Conservation (phyloP, 2,797 vertebrate species). For the Fratercula arctica region DNA sequence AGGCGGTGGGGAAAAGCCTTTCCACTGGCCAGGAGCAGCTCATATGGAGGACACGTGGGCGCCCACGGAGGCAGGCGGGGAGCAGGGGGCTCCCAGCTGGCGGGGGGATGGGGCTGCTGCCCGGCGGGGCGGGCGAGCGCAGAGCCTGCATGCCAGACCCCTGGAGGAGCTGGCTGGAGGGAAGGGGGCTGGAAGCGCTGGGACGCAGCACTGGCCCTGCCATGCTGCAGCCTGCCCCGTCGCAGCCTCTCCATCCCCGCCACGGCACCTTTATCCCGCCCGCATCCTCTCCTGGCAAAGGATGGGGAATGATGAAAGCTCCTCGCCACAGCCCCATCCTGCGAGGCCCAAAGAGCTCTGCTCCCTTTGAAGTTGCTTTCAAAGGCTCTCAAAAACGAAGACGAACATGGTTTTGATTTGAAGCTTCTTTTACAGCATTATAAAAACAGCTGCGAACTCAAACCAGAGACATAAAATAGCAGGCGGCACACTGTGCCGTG, state of each 20-base stretch:
- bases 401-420: slow-evolving; percentile 71
- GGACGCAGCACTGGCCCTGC: not conserved
- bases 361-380: slow-evolving; percentile 67
- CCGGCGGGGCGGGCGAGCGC: accelerated
- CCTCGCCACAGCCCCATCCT: slow-evolving; percentile 20
- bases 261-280: not conserved
- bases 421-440: slow-evolving; percentile 66
- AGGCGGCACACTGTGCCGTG: not conserved
- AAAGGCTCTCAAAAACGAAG: slow-evolving; percentile 39
- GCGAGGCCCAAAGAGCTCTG: slow-evolving; percentile 26
- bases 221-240: not conserved
- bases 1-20: not conserved
- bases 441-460: slow-evolving; percentile 68
- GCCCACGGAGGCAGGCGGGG: not conserved
- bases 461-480: slow-evolving; percentile 55
- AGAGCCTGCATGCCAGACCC: not conserved
- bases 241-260: not conserved
- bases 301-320: slow-evolving; percentile 41
- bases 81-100: not conserved
- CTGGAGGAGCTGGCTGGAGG: not conserved
- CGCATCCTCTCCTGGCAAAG: not conserved
- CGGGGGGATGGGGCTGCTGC: not conserved
- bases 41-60: slow-evolving; percentile 37
- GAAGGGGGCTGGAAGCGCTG: not conserved
- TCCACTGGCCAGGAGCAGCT: not conserved